Conservation (phyloP, 2,888 invertebrate genomes). For the Drosophila koepferae region DNA sequence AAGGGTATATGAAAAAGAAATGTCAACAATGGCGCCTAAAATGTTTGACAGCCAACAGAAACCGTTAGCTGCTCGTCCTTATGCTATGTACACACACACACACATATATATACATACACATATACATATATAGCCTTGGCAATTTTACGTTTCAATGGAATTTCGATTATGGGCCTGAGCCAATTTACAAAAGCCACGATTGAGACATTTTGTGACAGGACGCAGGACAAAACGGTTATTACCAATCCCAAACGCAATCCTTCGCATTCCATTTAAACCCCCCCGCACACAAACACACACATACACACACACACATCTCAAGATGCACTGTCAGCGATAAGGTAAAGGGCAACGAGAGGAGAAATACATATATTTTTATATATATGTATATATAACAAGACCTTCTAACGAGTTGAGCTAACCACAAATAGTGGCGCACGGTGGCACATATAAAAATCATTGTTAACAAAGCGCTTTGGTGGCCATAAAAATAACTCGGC, state of each 20-base stretch:
- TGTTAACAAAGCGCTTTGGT: constrained; percentile 78
- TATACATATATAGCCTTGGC: constrained; percentile 38
- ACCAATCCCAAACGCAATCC: constrained; percentile 60
- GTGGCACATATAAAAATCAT: constrained; percentile 74
- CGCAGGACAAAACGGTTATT: constrained; percentile 70
- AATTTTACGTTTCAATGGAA: constrained; percentile 83
- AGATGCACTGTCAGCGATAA: constrained; percentile 76
- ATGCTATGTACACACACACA: neutral
- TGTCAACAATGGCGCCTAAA: constrained; percentile 65
- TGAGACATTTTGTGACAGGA: constrained; percentile 76
- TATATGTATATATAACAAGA: constrained; percentile 59
- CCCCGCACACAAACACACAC: neutral
- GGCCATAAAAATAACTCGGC: constrained; percentile 72
- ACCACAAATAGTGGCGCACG: constrained; percentile 67
- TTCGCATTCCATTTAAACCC: constrained; percentile 53
- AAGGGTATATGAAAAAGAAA: constrained; percentile 52
- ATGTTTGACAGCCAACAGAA: constrained; percentile 42
- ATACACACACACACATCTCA: constrained; percentile 9
- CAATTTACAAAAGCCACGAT: constrained; percentile 76
- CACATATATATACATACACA: too few relatives aligned
- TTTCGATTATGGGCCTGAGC: constrained; percentile 80
- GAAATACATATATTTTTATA: constrained; percentile 28
- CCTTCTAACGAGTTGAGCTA: constrained; percentile 71
- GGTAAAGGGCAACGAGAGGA: constrained; percentile 41
- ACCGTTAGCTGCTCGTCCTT: constrained; percentile 54